Base-by-base conservation (phyloP, 2,797 vertebrate species). In the Chloroceryle amazona region DNA sequence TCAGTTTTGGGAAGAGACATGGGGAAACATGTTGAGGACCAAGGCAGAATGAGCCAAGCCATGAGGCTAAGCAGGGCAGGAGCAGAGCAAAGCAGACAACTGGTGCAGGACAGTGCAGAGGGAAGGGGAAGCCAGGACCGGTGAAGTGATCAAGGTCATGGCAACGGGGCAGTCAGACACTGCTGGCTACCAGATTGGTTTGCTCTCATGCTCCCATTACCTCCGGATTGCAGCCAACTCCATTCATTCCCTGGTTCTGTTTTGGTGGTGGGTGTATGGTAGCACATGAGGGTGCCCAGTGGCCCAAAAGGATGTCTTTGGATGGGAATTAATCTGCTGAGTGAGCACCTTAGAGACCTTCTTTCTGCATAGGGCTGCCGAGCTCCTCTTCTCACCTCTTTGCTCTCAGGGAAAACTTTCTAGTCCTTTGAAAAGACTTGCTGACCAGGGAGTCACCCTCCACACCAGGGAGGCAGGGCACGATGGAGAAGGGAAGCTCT, bases 81-180 rank as follows among this genome's bases (percentile, higher is more conserved):
- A 73, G 13, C 15, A 54, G n/a, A 66, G 70, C 37, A 74, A 25
- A 80, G 71, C 22, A 82, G 71, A 61, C 6, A 17, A 75, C 47
- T 10, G 9, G 47, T 2, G 16, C 3, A 10, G 41, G 63, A 44
- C 3, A 1, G 25, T 13, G 33, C 31, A 46, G 57, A 75, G 19
- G 31, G 39, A 81, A 72, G 51, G 35, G 29, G 19, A 82, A 87
- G 35, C 35, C 0, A 0, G n/a, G 63, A 58, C 1, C 2, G 13
- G n/a, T 31, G n/a, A 91, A 91, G 47, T 17, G 57, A 81, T 61
- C 66, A 96, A 90, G 89, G 74, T 88, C 88, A 94, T 10, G 4
- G 42, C 10, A 46, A 52, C 31, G 12, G 23, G 23, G n/a, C 21
- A 63, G 7, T 2, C 4, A 2, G 61, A 46, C 17, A 26, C 51